Evolutionary conservation across 2,113 vertebrate species (phyloP).

Genomic region (Delphinapterus leucas): DNA sequence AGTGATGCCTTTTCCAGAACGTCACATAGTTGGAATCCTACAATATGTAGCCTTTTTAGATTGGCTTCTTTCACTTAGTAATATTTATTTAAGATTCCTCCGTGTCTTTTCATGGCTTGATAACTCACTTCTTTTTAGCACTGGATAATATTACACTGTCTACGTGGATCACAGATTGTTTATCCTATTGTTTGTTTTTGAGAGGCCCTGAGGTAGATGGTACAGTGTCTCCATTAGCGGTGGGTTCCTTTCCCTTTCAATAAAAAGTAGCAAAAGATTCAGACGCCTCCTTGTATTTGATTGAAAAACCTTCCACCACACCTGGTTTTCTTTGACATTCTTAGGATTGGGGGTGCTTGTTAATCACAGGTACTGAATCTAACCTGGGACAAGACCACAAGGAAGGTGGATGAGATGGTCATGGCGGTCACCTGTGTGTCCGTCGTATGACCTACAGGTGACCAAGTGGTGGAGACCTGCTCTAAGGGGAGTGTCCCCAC

Average conservation of each 20-base stretch:
- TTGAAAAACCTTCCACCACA: neutral
- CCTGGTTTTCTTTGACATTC: neutral
- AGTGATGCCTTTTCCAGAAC: neutral
- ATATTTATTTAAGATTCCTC: fast-evolving
- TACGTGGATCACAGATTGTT: neutral
- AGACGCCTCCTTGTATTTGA: fast-evolving
- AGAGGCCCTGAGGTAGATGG: neutral
- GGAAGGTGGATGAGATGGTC: neutral
- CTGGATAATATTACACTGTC: neutral
- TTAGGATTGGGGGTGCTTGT: neutral
- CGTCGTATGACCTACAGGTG: too few relatives aligned
- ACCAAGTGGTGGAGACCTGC: neutral
- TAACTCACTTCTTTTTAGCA: neutral
- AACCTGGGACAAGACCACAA: neutral
- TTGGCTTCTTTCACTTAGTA: neutral
- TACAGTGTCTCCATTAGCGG: neutral
- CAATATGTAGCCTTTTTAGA: fast-evolving
- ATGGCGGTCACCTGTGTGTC: too few relatives aligned
- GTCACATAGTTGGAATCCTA: neutral
- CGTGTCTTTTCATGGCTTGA: neutral
- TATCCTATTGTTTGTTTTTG: neutral
- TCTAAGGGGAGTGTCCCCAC: neutral
- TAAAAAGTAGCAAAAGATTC: neutral
- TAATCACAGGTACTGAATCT: neutral
- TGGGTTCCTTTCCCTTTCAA: neutral